Evolutionary conservation across 2,888 invertebrate genomes (phyloP).

Genomic region (Epinotia ramella): DNA sequence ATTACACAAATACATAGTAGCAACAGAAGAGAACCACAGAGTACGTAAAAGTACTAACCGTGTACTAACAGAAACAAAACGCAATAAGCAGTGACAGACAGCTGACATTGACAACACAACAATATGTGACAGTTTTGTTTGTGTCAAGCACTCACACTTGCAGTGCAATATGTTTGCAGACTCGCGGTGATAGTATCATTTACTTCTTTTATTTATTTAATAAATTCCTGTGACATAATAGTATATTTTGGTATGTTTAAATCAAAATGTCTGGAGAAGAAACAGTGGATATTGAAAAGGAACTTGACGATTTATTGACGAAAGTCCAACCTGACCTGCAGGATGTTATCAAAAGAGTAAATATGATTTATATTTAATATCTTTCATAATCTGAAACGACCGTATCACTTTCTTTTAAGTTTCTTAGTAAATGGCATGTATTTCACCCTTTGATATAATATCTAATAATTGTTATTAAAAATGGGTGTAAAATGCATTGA

Average conservation of each 20-base stretch:
- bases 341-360: constrained; percentile 86
- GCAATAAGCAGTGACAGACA: constrained; percentile 32
- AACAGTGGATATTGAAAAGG: constrained; percentile 76
- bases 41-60: too few relatives aligned
- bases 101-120: constrained; percentile 54
- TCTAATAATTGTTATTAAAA: background rate
- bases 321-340: constrained; percentile 84
- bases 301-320: constrained; percentile 78
- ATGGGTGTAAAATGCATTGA: constrained; percentile 31
- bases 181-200: constrained; percentile 47
- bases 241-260: constrained; percentile 56
- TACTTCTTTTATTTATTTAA: constrained; percentile 46
- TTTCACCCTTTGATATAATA: background rate
- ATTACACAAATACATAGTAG: too few relatives aligned
- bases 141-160: background rate
- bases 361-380: constrained; percentile 52
- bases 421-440: background rate
- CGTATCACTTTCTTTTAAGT: background rate
- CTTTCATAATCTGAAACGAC: background rate
- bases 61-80: background rate
- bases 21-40: too few relatives aligned
- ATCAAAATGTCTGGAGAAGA: constrained; percentile 73
- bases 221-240: constrained; percentile 45
- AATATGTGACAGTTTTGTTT: constrained; percentile 49
- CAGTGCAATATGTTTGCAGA: constrained; percentile 55